phyloP scores from a whole-genome alignment of 2,797 vertebrate species.

The Gallinago solitaria region DNA sequence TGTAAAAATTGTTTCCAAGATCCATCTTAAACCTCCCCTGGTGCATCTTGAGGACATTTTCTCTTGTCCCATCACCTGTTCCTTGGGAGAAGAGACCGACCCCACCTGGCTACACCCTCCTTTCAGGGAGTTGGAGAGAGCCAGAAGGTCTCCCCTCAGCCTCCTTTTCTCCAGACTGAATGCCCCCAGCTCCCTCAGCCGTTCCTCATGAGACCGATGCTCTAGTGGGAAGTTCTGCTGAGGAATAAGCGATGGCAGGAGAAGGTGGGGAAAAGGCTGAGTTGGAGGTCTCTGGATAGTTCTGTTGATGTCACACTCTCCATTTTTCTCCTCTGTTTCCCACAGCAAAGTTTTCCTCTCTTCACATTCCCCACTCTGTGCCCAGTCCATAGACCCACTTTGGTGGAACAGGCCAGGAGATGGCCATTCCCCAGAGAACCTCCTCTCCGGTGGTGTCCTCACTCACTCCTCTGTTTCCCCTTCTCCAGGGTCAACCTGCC shows the following conservation, averaged over 20 bases:
- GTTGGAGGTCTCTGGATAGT: fast-evolving
- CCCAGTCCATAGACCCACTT: not conserved
- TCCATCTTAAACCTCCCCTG: not conserved
- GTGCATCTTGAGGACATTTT: not conserved
- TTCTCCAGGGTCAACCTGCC: constrained; percentile 88
- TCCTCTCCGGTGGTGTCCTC: not conserved
- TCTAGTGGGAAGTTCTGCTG: not conserved
- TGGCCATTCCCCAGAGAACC: not conserved
- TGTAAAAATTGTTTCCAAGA: not conserved
- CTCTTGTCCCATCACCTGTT: not conserved
- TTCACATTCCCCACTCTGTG: not conserved
- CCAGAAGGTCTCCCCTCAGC: not conserved
- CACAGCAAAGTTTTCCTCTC: not conserved
- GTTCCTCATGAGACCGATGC: not conserved
- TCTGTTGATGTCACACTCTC: not conserved
- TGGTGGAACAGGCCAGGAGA: not conserved
- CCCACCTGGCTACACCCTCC: not conserved
- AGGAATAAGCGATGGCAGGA: not conserved
- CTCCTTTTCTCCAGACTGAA: not conserved
- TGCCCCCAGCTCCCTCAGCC: not conserved
- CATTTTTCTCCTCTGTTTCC: not conserved
- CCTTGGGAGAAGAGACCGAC: not conserved
- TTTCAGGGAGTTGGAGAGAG: not conserved
- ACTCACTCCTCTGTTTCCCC: not conserved
- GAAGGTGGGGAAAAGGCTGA: not conserved